Evolutionary conservation across 2,888 invertebrate genomes (phyloP).

Genomic region (Tanaodytes sp.): DNA sequence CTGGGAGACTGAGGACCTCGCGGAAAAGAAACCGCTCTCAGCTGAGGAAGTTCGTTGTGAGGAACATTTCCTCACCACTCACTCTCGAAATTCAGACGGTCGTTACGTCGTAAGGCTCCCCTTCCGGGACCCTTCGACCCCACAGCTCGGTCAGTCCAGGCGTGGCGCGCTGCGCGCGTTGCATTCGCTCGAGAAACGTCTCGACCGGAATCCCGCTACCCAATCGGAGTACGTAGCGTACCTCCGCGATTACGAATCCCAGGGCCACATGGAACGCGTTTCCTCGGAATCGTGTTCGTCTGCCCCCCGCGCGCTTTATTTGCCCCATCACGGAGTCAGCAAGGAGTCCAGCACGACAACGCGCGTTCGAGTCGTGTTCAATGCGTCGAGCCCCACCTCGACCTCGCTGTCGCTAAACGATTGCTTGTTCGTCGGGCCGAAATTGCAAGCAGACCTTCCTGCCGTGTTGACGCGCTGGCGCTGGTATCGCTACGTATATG

Average conservation of each 20-base stretch:
- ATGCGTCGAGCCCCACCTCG: constrained; percentile 9
- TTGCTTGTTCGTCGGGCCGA: constrained; percentile 3
- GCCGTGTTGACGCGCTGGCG: no score
- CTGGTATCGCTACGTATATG: no score
- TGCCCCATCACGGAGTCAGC: constrained; percentile 18
- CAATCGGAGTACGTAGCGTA: constrained; percentile 32
- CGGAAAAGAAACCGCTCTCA: no score
- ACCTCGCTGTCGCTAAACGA: constrained; percentile 14
- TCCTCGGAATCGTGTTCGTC: not conserved
- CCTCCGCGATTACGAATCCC: constrained; percentile 33
- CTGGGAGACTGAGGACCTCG: no score
- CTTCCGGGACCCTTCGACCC: no score
- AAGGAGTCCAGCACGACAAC: constrained; percentile 6
- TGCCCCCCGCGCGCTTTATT: not conserved
- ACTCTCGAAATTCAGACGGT: constrained; percentile 20
- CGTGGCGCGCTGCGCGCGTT: constrained; percentile 28
- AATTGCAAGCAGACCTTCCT: no score
- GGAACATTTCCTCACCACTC: constrained; percentile 2
- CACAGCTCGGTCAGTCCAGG: constrained; percentile 34
- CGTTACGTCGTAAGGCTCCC: constrained; percentile 40
- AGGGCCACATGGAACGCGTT: constrained; percentile 33
- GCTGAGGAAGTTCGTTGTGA: no score
- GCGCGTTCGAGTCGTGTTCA: constrained; percentile 6
- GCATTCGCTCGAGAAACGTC: constrained; percentile 20
- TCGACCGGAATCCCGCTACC: constrained; percentile 11